Base-by-base conservation (phyloP, 1,140 invertebrate genomes). In the Drosophila melanica region DNA sequence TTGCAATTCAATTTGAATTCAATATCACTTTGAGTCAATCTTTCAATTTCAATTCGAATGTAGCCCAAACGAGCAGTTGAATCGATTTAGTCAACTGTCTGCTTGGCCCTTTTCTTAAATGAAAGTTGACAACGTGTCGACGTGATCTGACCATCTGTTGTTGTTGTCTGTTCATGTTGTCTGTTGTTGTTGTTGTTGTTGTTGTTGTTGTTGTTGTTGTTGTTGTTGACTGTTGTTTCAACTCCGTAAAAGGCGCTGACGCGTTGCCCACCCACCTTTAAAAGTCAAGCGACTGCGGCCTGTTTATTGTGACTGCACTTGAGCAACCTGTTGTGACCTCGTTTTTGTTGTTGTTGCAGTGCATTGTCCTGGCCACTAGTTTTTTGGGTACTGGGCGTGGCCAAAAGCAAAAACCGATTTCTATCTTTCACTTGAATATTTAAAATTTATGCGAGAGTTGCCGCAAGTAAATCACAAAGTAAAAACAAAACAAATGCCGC, bases 91-190 rank as follows among this genome's bases (percentile, higher is more conserved):
- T n/a, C 3, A 30, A 35, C 14, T 35, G 16, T 39, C 5, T 55
- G 37, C 8, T 30, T 20, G 16, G 68, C 53, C 68, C 63, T 67
- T 50, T 51, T 37, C 12, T 18, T 39, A 73, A 79, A 86, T 66
- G 80, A 85, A 85, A 85, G 81, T 87, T 87, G 75, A 87, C 81
- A 86, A 72, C 71, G 75, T 67, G 70, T 63, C 48, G 67, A 71
- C 69, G 71, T 75, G 78, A 65, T n/a, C n/a, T 81, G 82, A 82
- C 82, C 82, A 86, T 86, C 71, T 86, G 82, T 87, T 86, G 30
- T 48, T 44, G 42, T 51, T n/a, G n/a, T n/a, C n/a, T n/a, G n/a
- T n/a, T n/a, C n/a, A n/a, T 63, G 45, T 14, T 68, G 14, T 20
- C 16, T 39, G 33, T 41, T 39, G 41, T 14, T 41, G 44, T 37